Base-by-base conservation (phyloP, 2,113 vertebrate species). In the Prinia subflava region DNA sequence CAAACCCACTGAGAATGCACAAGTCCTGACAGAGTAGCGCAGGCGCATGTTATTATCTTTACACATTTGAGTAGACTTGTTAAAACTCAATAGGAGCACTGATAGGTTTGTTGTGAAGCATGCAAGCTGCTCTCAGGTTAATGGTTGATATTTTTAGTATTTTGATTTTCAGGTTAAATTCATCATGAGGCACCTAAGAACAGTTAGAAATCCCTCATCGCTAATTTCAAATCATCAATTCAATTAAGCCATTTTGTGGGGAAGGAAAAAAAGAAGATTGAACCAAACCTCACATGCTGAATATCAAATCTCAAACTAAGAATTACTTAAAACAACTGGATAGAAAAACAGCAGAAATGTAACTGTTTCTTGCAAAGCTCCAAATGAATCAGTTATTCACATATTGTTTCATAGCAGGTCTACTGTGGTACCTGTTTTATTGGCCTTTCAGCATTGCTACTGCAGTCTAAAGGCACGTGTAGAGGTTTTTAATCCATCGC, bases 81-180 rank as follows among this genome's bases (percentile, higher is more conserved):
- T 68, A 56, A 89, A 89, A 89, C 53, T 89, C 77, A 76, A 62
- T 9, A 75, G 60, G 16, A 90, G 18, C 82, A 64, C 49, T 24
- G 65, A 92, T 14, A 53, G 53, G 25, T 71, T 70, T 75, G 44
- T 52, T 68, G 49, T 21, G 41, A 77, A 81, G 71, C 41, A 68
- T 5, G 7, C 37, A 81, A 68, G 31, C 50, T 81, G 42, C 60
- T 75, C 68, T n/a, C 27, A 90, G 49, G 53, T 75, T 89, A 93
- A 93, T 53, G 44, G 87, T 74, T 92, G 83, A 50, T 44, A 74
- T 78, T 92, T 93, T 78, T 55, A 93, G 77, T 62, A 71, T 80
- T 95, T 79, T 87, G 86, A 92, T 90, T 90, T 90, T 92, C 52
- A 75, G 30, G 57, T 74, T 83, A 83, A 90, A 89, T 76, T 91